phyloP scores from a whole-genome alignment of 2,797 vertebrate species.

The Silurus lanzhouensis region DNA sequence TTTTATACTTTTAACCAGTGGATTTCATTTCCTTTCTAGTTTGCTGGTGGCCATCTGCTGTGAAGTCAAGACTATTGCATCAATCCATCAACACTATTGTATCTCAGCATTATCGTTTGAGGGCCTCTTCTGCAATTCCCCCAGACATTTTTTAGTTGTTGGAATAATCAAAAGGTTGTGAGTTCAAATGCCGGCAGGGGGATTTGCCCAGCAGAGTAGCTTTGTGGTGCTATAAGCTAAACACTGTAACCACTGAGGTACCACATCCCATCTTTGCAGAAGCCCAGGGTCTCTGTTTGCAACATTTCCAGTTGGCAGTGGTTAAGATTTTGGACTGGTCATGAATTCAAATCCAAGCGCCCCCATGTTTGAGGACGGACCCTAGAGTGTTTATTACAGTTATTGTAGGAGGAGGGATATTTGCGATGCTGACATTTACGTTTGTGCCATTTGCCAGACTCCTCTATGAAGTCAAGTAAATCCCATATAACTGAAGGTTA shows the following conservation, averaged over 20 bases:
- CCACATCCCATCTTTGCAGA: no score
- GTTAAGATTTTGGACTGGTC: not conserved
- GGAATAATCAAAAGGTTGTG: no score
- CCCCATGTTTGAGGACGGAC: not conserved
- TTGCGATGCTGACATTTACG: no score
- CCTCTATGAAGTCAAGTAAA: no score
- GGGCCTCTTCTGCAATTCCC: not conserved
- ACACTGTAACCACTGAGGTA: no score
- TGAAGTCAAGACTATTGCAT: not conserved
- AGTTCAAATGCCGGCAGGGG: no score
- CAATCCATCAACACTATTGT: not conserved
- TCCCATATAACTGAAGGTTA: no score
- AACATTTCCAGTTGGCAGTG: not conserved
- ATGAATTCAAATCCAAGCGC: not conserved
- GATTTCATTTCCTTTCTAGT: not conserved
- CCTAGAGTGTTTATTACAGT: not conserved
- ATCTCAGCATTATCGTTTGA: not conserved
- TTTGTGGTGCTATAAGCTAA: no score
- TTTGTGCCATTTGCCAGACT: no score
- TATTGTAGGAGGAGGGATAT: no score
- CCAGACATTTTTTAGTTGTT: not conserved
- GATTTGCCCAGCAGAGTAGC: no score
- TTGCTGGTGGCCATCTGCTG: not conserved
- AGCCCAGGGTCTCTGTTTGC: no score
- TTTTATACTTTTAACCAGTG: not conserved